Base-by-base conservation (phyloP, 35 echinoderm and acorn worm genomes). In the Lytechinus variegatus region DNA sequence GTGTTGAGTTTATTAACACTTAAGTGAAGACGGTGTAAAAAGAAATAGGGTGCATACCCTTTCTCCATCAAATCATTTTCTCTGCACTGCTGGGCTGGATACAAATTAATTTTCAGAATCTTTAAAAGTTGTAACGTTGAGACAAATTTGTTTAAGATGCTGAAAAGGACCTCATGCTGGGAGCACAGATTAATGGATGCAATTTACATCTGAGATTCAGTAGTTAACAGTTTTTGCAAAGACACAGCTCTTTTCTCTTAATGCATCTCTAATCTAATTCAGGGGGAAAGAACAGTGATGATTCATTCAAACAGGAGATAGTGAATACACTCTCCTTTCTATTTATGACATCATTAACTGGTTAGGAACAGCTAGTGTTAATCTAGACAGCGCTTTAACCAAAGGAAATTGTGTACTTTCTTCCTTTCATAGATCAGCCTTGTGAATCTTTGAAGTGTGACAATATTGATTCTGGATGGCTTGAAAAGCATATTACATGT, bases 1-100 rank as follows among this genome's bases (percentile, higher is more conserved):
- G 66, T 79, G 66, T 79, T 79, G 66, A 16, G 66, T 79, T 79
- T 79, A 79, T 79, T 79, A 79, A 79, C 66, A 79, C 66, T 79
- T 79, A 79, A 24, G 66, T 79, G 66, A 79, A 79, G 66, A 79
- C 24, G 66, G 19, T n/a, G 19, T 4, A 6, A 2, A 58, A 24
- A 24, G n/a, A 79, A 24, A 79, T 79, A 79, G 66, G 66, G 66
- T 24, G 14, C 12, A 79, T 24, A 12, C 57, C 57, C 8, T 60
- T 60, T 60, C 57, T 60, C 16, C 16, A 60, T 16, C 2, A 60
- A 60, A 60, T 60, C 57, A 12, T 60, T 60, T 16, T 9, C n/a
- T 72, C 61, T 21, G 61, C 19, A 16, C 1, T 24, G 66, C 66
- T 79, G 12, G 19, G 66, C 4, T 8, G 66, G 24, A 16, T 19